Percentiles rank a stretch among this genome's conserved stretches.
These are phyloP conservation scores for Perdita meconis DNA, from an alignment of 2,888 invertebrate genomes.

Conservation along the genomic window DNA sequence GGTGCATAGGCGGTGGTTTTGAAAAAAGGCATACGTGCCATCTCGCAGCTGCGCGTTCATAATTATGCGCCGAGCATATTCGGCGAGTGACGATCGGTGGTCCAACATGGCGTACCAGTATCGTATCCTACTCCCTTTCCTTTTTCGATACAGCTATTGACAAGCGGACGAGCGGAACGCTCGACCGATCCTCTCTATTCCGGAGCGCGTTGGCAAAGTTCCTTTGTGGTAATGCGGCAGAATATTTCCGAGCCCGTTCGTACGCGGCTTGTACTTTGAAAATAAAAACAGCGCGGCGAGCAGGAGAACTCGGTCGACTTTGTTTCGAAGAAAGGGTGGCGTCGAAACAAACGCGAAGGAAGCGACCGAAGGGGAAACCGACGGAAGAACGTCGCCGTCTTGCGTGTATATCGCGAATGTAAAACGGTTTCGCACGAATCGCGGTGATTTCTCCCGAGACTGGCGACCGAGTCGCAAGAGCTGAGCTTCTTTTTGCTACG, in stretches of 20 bases:
- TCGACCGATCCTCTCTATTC: not conserved
- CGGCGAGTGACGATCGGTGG: constrained; percentile 56
- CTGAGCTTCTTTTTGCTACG: constrained; percentile 10
- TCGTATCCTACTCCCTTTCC: constrained; percentile 42
- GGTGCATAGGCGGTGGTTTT: constrained; percentile 57
- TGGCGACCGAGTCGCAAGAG: not conserved
- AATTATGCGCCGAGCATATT: constrained; percentile 68
- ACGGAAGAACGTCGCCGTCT: not conserved
- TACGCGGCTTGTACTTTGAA: not conserved
- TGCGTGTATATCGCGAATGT: not conserved
- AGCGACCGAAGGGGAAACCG: not conserved
- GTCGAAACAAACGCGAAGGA: not conserved
- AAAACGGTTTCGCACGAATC: constrained; percentile 8
- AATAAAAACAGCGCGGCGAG: not conserved
- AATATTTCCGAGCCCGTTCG: not conserved
- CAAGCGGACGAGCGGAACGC: constrained; percentile 30
- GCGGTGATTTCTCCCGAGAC: not conserved
- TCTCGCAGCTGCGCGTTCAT: constrained; percentile 60
- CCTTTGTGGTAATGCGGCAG: too few species aligned
- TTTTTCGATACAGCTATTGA: constrained; percentile 36
- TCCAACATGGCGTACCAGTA: constrained; percentile 40
- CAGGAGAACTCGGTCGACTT: not conserved
- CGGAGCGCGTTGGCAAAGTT: not conserved
- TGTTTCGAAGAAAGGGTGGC: not conserved
- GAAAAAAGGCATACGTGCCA: constrained; percentile 67